Conservation (phyloP, 2,888 invertebrate species). For the Lithophane leautieri region DNA sequence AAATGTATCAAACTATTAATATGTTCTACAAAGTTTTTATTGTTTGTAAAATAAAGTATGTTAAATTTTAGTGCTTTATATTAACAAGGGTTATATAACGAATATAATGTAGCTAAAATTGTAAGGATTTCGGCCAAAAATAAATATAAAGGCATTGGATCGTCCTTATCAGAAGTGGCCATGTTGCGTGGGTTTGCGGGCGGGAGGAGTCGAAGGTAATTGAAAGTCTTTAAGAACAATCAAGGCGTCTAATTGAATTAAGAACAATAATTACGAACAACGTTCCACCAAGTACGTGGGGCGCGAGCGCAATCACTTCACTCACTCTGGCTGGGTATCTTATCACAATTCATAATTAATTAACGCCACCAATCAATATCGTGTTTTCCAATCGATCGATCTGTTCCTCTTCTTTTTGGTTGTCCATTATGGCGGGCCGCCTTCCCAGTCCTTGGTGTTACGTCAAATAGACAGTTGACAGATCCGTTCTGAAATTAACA, state of each 20-base stretch:
- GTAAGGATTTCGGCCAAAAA: too few species aligned
- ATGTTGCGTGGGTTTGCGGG: too few species aligned
- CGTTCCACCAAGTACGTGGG: not conserved
- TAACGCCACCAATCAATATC: not conserved
- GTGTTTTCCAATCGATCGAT: not conserved
- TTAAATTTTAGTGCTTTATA: too few species aligned
- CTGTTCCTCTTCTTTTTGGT: not conserved
- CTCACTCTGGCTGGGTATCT: not conserved
- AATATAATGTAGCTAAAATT: too few species aligned
- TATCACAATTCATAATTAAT: not conserved
- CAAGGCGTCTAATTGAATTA: not conserved
- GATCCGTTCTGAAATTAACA: not conserved
- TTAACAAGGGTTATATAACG: too few species aligned
- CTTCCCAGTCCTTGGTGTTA: not conserved
- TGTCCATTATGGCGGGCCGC: not conserved
- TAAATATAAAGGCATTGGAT: too few species aligned
- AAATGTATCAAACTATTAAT: too few species aligned
- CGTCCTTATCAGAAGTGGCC: too few species aligned
- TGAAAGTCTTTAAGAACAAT: too few species aligned
- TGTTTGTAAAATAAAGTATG: too few species aligned
- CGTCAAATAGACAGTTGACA: not conserved
- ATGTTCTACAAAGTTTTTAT: too few species aligned
- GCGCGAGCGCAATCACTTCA: not conserved
- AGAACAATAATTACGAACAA: not conserved
- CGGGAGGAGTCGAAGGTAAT: too few species aligned